Conservation (phyloP, 2,888 invertebrate species). For the Drosophila austrosaltans region DNA sequence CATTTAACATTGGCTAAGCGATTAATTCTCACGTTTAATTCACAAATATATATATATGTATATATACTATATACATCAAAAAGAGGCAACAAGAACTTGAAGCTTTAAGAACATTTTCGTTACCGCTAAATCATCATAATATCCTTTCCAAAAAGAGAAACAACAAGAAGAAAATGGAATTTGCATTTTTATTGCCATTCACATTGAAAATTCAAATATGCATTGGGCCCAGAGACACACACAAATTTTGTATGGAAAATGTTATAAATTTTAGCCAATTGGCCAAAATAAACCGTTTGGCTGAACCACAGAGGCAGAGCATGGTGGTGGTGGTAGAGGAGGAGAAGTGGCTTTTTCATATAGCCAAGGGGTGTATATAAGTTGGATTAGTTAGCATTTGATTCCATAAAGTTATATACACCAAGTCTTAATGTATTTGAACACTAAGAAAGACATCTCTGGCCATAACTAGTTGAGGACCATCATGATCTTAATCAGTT, state of each 20-base stretch:
- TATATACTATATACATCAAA: background rate
- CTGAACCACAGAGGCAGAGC: background rate
- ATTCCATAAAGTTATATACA: no score
- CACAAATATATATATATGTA: background rate
- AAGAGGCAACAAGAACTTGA: background rate
- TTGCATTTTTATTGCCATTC: conserved; percentile 21
- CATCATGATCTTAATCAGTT: no score
- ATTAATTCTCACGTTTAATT: conserved; percentile 18
- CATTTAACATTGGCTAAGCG: conserved; percentile 13
- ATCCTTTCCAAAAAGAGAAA: background rate
- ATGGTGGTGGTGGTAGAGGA: background rate
- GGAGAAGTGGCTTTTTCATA: background rate
- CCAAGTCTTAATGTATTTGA: no score
- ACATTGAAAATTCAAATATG: conserved; percentile 22
- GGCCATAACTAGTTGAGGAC: no score
- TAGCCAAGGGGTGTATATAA: no score
- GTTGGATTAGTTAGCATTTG: no score
- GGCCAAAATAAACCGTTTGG: conserved; percentile 2
- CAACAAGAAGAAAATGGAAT: conserved; percentile 6
- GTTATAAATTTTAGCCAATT: conserved; percentile 15
- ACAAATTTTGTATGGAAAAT: conserved; percentile 17
- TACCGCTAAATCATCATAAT: conserved; percentile 15
- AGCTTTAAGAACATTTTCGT: background rate
- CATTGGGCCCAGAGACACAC: conserved; percentile 15
- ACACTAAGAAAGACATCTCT: no score